Base-by-base conservation (phyloP, 1,140 invertebrate species). In the Drosophila dunni region DNA sequence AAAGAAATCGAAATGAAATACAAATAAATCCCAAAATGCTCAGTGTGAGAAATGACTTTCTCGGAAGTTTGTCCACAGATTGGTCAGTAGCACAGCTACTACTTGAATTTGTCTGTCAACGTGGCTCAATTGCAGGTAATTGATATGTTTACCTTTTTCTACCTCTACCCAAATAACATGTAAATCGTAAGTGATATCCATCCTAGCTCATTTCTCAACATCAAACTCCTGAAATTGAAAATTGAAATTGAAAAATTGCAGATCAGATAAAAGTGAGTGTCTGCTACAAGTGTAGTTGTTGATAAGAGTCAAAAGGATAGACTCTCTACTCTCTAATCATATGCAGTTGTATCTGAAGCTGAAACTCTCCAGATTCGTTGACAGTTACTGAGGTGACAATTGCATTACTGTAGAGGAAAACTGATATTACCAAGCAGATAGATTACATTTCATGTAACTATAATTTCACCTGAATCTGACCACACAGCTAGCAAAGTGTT, bases 1-100 rank as follows among this genome's bases (percentile, higher is more conserved):
- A 64, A 34, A 67, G 70, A 83, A 83, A 84, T 84, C 65, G 84
- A 89, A 88, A 89, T 89, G 67, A 81, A 89, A 89, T 77, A 83
- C 71, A 84, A 89, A 89, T 81, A 89, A 89, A 84, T 84, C 80
- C 84, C 84, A 75, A 29, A 29, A 76, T 64, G 77, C 48, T 36
- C 79, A 75, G 80, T 80, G 69, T 89, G 79, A 88, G 80, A 89
- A 89, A 89, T 89, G 60, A 73, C 78, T 89, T 89, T 89, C 84
- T 84, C 74, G 73, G 84, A 89, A 89, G 83, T 38, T 13, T 42
- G 65, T n/a, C 34, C 61, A 57, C 50, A 38, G 34, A n/a, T 24
- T 29, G 24, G 51, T 17, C 51, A 44, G 46, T 56, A 69, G 42
- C 63, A 50, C 51, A 20, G 42, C 40, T 69, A 40, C 42, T 57